Evolutionary conservation across 2,888 invertebrate species (phyloP).

Genomic region (Plemyria rubiginata): DNA sequence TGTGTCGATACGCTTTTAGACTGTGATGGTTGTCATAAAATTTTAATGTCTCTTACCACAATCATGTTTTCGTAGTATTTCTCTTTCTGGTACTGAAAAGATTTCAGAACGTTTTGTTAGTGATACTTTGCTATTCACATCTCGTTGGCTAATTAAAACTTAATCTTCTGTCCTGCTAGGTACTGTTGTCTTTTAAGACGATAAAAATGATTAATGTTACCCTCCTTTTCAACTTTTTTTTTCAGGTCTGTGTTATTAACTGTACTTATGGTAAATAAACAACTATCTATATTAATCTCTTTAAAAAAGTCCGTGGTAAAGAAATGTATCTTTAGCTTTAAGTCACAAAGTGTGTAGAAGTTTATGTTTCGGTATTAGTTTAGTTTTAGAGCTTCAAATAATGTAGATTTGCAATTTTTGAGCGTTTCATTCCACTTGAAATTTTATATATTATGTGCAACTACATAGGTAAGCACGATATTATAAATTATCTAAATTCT

Average conservation of each 20-base stretch:
- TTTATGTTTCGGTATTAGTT: not conserved
- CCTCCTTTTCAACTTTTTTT: too few relatives aligned
- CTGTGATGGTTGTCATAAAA: conserved; percentile 12
- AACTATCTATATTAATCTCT: too few relatives aligned
- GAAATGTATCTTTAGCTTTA: not conserved
- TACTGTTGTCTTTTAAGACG: too few relatives aligned
- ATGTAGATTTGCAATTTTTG: conserved; percentile 13
- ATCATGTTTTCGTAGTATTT: not conserved
- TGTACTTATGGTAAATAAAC: too few relatives aligned
- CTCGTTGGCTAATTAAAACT: too few relatives aligned
- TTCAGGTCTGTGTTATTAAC: too few relatives aligned
- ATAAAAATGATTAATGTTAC: too few relatives aligned
- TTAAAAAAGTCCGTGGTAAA: not conserved
- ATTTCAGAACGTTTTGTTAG: too few relatives aligned
- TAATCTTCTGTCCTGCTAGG: too few relatives aligned
- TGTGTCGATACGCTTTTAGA: conserved; percentile 4
- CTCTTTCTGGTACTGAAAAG: too few relatives aligned
- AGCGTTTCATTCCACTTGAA: conserved; percentile 8
- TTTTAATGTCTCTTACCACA: not conserved
- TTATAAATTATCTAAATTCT: conserved; percentile 1
- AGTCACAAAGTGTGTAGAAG: not conserved
- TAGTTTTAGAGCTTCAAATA: not conserved
- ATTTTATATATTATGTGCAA: conserved; percentile 2
- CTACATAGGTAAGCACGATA: not conserved
- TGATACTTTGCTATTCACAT: too few relatives aligned